Evolutionary conservation across 2,797 vertebrate genomes (phyloP).

Genomic region (Sphenopsis melanotis): DNA sequence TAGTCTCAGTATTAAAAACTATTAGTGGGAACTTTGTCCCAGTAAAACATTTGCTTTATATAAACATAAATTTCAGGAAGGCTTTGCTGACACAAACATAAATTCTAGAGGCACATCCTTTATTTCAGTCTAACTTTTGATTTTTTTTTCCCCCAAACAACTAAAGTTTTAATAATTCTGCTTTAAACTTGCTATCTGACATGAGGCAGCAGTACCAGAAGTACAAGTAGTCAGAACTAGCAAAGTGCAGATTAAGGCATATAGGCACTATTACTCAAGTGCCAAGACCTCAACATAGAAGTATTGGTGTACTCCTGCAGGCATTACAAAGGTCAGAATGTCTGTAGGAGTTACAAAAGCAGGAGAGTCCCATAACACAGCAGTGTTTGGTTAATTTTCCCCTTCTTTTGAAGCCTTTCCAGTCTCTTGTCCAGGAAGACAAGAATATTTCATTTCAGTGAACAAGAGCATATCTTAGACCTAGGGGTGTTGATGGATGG

Average conservation of each 20-base stretch:
- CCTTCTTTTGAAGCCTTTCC: neutral
- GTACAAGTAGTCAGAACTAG: neutral
- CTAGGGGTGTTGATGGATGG: too few species aligned
- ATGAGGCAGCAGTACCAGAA: neutral
- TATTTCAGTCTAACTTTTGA: neutral
- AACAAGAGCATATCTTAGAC: neutral
- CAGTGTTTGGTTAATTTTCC: neutral
- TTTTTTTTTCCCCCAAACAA: neutral
- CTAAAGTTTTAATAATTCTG: neutral
- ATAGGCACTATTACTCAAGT: neutral
- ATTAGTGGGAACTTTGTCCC: neutral
- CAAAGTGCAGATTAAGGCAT: neutral
- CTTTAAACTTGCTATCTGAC: neutral
- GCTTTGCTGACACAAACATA: neutral
- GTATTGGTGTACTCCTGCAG: fast-evolving
- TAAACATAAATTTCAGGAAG: neutral
- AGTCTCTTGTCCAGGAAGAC: neutral
- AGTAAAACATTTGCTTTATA: neutral
- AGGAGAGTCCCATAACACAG: neutral
- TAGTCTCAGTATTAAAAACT: neutral
- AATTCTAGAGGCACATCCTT: neutral
- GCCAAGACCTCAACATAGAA: neutral
- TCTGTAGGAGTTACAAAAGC: neutral
- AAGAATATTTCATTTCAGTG: neutral
- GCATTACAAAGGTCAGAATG: neutral